These are phyloP conservation scores for Drosophila baimaii DNA, from an alignment of 1,140 invertebrate genomes.

Conservation along the genomic window DNA sequence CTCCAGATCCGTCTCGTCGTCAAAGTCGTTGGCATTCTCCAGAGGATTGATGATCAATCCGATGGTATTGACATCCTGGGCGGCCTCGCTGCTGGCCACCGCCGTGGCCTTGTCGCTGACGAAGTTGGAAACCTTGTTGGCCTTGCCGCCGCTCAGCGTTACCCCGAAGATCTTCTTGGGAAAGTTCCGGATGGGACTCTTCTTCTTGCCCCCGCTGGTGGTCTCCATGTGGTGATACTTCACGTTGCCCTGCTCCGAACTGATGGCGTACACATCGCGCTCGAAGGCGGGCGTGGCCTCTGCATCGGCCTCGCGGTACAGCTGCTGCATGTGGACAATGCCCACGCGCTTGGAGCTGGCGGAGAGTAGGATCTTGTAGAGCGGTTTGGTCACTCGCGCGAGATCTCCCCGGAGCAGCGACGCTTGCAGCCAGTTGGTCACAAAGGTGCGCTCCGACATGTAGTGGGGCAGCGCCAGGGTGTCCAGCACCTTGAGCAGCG, in stretches of 20 bases:
- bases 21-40: slow-evolving; percentile 78
- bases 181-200: slow-evolving; percentile 79
- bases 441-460: slow-evolving; percentile 81
- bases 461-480: slow-evolving; percentile 74
- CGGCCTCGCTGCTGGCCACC: slow-evolving; percentile 35
- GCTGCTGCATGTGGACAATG: slow-evolving; percentile 92
- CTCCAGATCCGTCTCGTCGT: slow-evolving; percentile 77
- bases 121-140: slow-evolving; percentile 81
- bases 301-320: slow-evolving; percentile 87
- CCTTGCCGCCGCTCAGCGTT: slow-evolving; percentile 78
- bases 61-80: slow-evolving; percentile 80
- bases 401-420: slow-evolving; percentile 91
- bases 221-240: slow-evolving; percentile 90
- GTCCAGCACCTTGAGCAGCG: slow-evolving; percentile 78
- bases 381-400: slow-evolving; percentile 91
- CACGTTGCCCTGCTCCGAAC: slow-evolving; percentile 93
- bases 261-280: slow-evolving; percentile 92
- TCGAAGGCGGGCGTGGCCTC: slow-evolving; percentile 83
- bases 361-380: slow-evolving; percentile 91
- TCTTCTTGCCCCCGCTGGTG: slow-evolving; percentile 67
- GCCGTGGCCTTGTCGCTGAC: slow-evolving; percentile 70
- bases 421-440: slow-evolving; percentile 84
- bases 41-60: slow-evolving; percentile 86
- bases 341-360: slow-evolving; percentile 93
- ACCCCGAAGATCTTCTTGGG: slow-evolving; percentile 85